Evolutionary conservation across 2,797 vertebrate genomes (phyloP).

Genomic region (Prionace glauca): DNA sequence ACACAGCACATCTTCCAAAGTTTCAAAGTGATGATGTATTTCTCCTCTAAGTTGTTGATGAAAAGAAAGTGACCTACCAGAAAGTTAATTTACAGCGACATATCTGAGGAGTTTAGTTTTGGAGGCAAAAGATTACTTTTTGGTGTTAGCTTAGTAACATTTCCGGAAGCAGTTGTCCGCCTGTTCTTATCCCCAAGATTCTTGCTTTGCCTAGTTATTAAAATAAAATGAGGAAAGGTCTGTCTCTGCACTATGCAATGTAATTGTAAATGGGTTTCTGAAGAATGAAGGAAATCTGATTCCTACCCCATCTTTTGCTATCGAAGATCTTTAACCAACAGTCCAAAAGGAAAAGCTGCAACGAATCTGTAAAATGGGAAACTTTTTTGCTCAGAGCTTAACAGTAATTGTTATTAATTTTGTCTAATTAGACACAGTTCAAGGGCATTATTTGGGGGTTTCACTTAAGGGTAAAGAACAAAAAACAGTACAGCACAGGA

Average conservation of each 20-base stretch:
- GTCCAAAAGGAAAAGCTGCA: background rate
- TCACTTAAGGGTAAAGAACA: too few species aligned
- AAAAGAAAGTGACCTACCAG: background rate
- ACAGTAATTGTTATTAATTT: background rate
- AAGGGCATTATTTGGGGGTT: background rate
- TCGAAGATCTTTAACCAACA: background rate
- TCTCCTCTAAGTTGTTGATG: background rate
- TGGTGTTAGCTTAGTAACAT: background rate
- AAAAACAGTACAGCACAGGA: too few species aligned
- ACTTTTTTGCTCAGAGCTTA: background rate
- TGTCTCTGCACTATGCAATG: background rate
- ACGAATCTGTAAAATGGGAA: background rate
- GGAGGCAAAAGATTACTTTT: background rate
- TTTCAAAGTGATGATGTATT: background rate
- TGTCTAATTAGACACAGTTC: background rate
- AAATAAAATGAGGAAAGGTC: background rate
- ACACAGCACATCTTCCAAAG: background rate
- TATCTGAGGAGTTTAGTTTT: background rate
- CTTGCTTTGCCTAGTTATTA: background rate
- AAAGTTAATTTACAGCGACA: background rate
- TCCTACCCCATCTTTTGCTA: background rate
- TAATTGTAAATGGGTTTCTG: background rate
- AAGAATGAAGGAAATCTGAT: background rate
- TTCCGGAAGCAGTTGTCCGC: background rate
- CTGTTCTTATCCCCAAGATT: background rate